Evolutionary conservation across 2,888 invertebrate species (phyloP), one percentile per base, ranked within the genome.

Genomic region (Drosophila nr. perissopoda): DNA sequence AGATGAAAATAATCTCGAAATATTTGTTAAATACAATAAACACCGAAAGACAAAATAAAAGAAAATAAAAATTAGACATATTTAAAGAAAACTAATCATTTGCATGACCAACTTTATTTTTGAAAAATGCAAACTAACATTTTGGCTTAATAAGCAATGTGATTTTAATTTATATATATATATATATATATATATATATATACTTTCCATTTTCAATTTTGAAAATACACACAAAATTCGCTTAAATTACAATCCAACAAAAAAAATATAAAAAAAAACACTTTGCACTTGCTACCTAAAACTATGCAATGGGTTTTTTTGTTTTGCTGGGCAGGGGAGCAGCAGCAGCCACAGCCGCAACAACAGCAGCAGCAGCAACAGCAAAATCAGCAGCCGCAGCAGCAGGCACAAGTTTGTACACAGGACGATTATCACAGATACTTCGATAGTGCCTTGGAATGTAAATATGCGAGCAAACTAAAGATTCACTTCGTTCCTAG

Each of bases 391-490:
- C 73, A 63, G 69, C 88, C 89, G 90, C 91, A 87, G 88, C 92
- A 66, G 36, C 73, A 72, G 54, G 73, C 85, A 69, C 76, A 82
- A 76, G 66, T 91, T 77, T 94, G 95, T 91, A 95, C 96, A 64
- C 95, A 95, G 93, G 96, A 96, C 93, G 97, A 97, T 93, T 96
- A 96, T 93, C 96, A 96, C 92, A 96, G 96, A 93, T 96, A 96
- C 94, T 96, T 95, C 94, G 96, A 96, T 94, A 95, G 95, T 91
- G 95, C 96, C 91, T 95, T 97, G 87, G 97, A 97, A 95, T 96
- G 96, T 96, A 96, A 93, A 92, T 92, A 92, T 92, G 51, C 57
- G 16, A 29, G 45, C 45, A 25, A 66, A 49, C 42, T 45, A 42
- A 57, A 53, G 45, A 59, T 33, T 45, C 33, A 64, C 31, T 29